phyloP scores from a whole-genome alignment of 2,113 vertebrate species.

The Melanotaenia duboulayi region DNA sequence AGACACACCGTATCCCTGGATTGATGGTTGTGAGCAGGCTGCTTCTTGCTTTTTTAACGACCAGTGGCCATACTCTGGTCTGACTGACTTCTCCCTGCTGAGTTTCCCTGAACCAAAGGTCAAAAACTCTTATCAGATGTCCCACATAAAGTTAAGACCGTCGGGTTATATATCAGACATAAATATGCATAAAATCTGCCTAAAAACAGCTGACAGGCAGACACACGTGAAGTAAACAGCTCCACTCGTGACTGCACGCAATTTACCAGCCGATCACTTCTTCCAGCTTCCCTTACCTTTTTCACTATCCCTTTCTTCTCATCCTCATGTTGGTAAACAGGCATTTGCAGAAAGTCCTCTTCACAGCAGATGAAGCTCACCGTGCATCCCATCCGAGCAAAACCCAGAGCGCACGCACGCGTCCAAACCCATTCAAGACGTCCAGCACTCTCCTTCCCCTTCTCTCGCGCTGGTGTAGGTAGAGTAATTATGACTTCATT shows the following conservation, averaged over 20 bases:
- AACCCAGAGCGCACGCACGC: conserved; percentile 38
- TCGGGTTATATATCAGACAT: neutral
- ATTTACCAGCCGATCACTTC: neutral
- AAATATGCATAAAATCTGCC: neutral
- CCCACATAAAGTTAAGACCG: neutral
- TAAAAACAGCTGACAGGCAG: conserved; percentile 9
- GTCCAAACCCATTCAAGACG: conserved; percentile 73
- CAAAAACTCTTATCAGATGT: conserved; percentile 24
- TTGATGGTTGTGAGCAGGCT: conserved; percentile 4
- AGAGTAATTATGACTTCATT: neutral
- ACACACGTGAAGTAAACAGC: neutral
- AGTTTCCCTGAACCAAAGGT: conserved; percentile 32
- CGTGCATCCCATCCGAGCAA: conserved; percentile 87
- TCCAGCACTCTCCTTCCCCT: neutral
- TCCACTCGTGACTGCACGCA: conserved; percentile 5
- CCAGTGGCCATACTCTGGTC: neutral
- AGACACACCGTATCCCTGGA: conserved; percentile 3
- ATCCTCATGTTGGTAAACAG: conserved; percentile 77
- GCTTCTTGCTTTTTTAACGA: conserved; percentile 12
- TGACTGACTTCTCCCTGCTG: neutral
- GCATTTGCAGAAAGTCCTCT: conserved; percentile 85
- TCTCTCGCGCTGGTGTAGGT: neutral
- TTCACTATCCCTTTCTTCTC: conserved; percentile 71
- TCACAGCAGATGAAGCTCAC: conserved; percentile 89
- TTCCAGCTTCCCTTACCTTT: conserved; percentile 65